These are phyloP conservation scores for Zingel zingel DNA, from an alignment of 2,113 vertebrate species.

Conservation along the genomic window DNA sequence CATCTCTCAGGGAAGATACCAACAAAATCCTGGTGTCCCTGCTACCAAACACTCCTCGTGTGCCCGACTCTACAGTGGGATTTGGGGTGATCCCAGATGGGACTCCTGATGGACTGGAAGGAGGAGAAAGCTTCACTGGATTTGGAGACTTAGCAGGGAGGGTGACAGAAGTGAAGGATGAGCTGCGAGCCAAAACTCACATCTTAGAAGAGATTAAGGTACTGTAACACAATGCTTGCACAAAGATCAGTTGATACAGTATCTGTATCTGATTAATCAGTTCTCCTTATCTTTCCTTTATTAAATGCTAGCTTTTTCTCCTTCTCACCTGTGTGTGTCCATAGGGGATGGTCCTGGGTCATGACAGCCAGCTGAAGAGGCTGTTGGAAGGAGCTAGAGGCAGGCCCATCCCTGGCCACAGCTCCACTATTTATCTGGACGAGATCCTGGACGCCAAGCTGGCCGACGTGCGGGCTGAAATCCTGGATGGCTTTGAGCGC, in stretches of 20 bases:
- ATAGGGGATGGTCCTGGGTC: slow-evolving; percentile 91
- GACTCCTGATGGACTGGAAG: slow-evolving; percentile 84
- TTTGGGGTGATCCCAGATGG: slow-evolving; percentile 91
- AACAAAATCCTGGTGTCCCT: slow-evolving; percentile 88
- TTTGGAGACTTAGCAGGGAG: slow-evolving; percentile 90
- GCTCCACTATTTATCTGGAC: slow-evolving; percentile 85
- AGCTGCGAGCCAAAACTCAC: slow-evolving; percentile 89
- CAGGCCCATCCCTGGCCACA: slow-evolving; percentile 84
- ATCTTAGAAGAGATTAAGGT: slow-evolving; percentile 91
- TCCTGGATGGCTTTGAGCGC: slow-evolving; percentile 92
- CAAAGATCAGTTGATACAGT: neutral
- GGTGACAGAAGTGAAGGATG: slow-evolving; percentile 92
- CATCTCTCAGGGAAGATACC: slow-evolving; percentile 90
- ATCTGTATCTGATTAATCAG: neutral
- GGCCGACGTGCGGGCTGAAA: slow-evolving; percentile 86
- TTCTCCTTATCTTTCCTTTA: neutral
- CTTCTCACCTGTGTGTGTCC: neutral
- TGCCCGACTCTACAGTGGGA: slow-evolving; percentile 83
- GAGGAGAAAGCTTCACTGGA: slow-evolving; percentile 79
- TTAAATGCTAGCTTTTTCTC: neutral
- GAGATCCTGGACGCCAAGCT: slow-evolving; percentile 88
- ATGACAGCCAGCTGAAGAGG: slow-evolving; percentile 92
- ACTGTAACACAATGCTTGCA: neutral
- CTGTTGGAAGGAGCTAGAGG: slow-evolving; percentile 85
- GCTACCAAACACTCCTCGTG: slow-evolving; percentile 80